A percentile compares a stretch with the other conserved stretches of the same genome.
Evolutionary conservation across 2,888 invertebrate species (phyloP).

Genomic region (Cataglyphis cursor): DNA sequence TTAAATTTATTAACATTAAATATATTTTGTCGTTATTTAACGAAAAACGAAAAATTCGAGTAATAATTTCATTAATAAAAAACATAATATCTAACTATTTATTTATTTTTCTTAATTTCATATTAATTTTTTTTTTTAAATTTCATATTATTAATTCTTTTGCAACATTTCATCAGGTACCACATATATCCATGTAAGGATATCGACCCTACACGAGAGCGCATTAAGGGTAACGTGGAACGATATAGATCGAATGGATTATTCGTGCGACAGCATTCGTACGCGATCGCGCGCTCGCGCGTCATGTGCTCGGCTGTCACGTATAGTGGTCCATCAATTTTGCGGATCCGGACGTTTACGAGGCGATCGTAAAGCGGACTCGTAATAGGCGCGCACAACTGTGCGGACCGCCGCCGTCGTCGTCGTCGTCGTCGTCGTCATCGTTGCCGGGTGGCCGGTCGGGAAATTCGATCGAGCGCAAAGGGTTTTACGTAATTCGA

Average conservation of each 20-base stretch:
- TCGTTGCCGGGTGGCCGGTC: constrained; percentile 47
- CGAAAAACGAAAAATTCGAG: not conserved
- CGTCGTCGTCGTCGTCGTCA: not conserved
- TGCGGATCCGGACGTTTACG: constrained; percentile 81
- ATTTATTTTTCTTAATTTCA: not conserved
- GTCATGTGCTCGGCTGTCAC: constrained; percentile 48
- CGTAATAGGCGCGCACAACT: constrained; percentile 71
- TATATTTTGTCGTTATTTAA: not conserved
- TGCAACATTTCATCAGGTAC: not conserved
- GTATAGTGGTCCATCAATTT: constrained; percentile 82
- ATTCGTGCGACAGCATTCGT: constrained; percentile 7
- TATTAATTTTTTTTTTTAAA: not conserved
- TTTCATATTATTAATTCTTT: not conserved
- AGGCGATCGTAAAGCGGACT: constrained; percentile 80
- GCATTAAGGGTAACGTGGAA: constrained; percentile 14
- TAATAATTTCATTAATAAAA: not conserved
- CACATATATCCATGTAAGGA: not conserved
- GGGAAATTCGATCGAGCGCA: constrained; percentile 78
- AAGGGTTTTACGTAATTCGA: constrained; percentile 74
- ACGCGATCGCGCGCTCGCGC: constrained; percentile 4
- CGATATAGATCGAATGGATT: constrained; percentile 5
- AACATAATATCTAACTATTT: not conserved
- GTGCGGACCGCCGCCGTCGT: constrained; percentile 51
- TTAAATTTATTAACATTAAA: too few species aligned
- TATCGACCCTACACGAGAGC: not conserved